Conservation (phyloP, 2,797 vertebrate genomes). For the Lithobates pipiens region DNA sequence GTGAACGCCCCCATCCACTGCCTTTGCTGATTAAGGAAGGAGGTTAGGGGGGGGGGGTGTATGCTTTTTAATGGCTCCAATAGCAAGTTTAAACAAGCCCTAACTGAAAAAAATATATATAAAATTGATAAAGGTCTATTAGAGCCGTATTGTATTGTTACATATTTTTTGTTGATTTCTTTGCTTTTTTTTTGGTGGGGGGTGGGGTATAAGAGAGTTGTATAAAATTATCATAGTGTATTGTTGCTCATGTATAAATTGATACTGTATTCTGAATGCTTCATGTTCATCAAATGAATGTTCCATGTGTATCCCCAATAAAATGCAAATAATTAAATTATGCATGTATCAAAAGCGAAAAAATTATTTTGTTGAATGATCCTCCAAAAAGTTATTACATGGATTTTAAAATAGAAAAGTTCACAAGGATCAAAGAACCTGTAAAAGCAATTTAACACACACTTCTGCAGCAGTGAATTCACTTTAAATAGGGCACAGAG, state of each 20-base stretch:
- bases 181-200: background rate
- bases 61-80: too few species aligned
- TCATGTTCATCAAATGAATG: background rate
- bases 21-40: too few species aligned
- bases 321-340: slow-evolving; percentile 65
- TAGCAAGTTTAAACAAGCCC: too few species aligned
- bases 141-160: background rate
- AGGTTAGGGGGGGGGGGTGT: too few species aligned
- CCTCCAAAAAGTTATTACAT: slow-evolving; percentile 30
- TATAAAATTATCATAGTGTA: background rate
- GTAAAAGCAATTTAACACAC: slow-evolving; percentile 51
- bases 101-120: too few species aligned
- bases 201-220: background rate
- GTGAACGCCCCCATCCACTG: too few species aligned
- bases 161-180: background rate
- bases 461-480: slow-evolving; percentile 46
- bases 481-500: slow-evolving; percentile 56
- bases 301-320: background rate
- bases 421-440: slow-evolving; percentile 48
- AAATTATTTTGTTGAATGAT: slow-evolving; percentile 41
- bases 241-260: background rate
- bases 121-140: too few species aligned
- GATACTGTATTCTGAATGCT: background rate
- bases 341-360: slow-evolving; percentile 28
- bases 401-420: slow-evolving; percentile 49